Evolutionary conservation across 2,888 invertebrate genomes (phyloP), one percentile per base, ranked within the genome.

Genomic region (Pseudococcus longispinus): DNA sequence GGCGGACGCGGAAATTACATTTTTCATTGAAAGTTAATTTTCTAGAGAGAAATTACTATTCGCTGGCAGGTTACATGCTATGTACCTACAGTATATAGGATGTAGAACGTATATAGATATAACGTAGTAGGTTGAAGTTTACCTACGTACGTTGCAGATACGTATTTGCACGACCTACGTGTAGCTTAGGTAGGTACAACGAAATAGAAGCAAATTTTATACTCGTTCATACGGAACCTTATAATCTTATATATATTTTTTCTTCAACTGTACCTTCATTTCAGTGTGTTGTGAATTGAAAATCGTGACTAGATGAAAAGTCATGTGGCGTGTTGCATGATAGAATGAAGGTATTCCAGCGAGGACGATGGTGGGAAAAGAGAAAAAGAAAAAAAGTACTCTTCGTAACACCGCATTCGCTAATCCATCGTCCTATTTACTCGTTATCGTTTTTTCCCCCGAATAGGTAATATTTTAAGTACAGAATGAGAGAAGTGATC

Each of bases 11-110:
- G 60, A 60, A 60, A 60, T 60, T 60, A 60, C 60, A 60, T 60
- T 60, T 60, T 60, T 60, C 60, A 60, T 60, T 23, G 60, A 60
- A 60, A 60, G 60, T 60, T 60, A 60, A 60, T 60, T 60, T 60
- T 60, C 60, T 23, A 23, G 23, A 60, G 20, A 60, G 60, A 60
- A 60, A 60, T 60, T 60, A 60, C 60, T 60, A 60, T 60, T 60
- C 60, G 9, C 6, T n/a, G 60, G n/a, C n/a, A 51, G 51, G n/a
- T 51, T 60, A 60, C 20, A 9, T 60, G n/a, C n/a, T n/a, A n/a
- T n/a, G n/a, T n/a, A n/a, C n/a, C n/a, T n/a, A n/a, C n/a, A n/a
- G n/a, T n/a, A n/a, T n/a, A n/a, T n/a, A n/a, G n/a, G n/a, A n/a
- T n/a, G n/a, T n/a, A n/a, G n/a, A n/a, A n/a, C n/a, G n/a, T n/a